Percentiles rank a stretch among this genome's conserved stretches.
Evolutionary conservation across 2,797 vertebrate species (phyloP).

Genomic region (Lacerta bilineata): DNA sequence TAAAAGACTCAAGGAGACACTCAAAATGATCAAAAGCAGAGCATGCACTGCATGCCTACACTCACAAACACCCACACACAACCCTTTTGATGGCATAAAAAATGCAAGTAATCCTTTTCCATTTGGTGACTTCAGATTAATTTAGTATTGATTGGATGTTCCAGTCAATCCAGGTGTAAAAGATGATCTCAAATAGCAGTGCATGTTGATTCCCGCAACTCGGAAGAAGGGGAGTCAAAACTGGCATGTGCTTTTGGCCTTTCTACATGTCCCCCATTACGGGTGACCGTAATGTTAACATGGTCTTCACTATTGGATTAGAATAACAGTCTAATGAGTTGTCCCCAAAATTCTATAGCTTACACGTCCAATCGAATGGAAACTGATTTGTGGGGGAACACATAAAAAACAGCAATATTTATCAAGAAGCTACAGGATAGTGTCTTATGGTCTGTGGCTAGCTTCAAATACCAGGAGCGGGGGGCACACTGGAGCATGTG

Average conservation of each 20-base stretch:
- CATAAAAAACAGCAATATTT: no score
- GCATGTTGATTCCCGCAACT: not conserved
- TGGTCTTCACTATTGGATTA: not conserved
- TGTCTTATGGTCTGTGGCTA: no score
- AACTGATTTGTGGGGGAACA: no score
- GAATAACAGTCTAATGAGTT: not conserved
- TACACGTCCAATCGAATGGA: no score
- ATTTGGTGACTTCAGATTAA: not conserved
- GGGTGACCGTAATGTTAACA: not conserved
- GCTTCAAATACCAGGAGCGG: no score
- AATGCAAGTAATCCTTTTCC: not conserved
- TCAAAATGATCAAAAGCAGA: constrained; percentile 25
- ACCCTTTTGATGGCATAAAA: constrained; percentile 25
- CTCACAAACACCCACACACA: not conserved
- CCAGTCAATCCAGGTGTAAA: not conserved
- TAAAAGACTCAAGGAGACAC: constrained; percentile 18
- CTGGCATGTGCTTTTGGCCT: not conserved
- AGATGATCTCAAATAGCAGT: not conserved
- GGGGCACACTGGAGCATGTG: no score
- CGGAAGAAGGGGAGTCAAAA: not conserved
- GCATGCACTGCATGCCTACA: not conserved
- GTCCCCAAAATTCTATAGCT: not conserved
- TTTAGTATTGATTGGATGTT: constrained; percentile 22
- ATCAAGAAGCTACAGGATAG: no score
- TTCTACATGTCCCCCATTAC: no score